Evolutionary conservation across 2,113 vertebrate genomes (phyloP).

Genomic region (Regulus satrapa): DNA sequence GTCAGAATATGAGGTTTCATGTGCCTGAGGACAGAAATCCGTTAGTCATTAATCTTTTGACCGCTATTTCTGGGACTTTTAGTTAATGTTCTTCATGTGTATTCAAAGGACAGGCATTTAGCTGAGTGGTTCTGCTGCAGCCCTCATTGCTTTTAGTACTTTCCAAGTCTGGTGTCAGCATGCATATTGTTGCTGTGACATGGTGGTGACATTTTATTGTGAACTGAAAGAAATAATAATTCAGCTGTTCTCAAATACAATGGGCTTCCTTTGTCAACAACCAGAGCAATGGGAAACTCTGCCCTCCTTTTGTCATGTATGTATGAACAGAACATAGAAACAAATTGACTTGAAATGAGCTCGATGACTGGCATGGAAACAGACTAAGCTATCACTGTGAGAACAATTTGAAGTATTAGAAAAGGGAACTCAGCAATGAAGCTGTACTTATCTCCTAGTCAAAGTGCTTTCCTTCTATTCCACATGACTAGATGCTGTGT

Average conservation of each 20-base stretch:
- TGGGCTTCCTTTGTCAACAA: not conserved
- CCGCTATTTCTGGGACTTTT: not conserved
- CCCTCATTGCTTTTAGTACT: not conserved
- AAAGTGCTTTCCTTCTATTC: not conserved
- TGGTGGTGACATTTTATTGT: not conserved
- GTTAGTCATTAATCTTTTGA: not conserved
- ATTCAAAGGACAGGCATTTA: not conserved
- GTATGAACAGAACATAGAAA: not conserved
- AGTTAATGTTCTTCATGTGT: not conserved
- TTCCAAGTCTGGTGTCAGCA: not conserved
- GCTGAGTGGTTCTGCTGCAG: not conserved
- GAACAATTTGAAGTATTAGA: not conserved
- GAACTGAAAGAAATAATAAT: not conserved
- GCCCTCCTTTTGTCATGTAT: not conserved
- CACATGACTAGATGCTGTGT: not conserved
- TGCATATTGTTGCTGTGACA: not conserved
- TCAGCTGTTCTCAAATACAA: slow-evolving; percentile 20
- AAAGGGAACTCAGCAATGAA: not conserved
- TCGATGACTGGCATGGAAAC: not conserved
- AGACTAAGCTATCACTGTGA: not conserved
- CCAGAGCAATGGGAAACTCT: not conserved
- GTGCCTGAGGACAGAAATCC: not conserved
- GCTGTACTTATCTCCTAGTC: not conserved
- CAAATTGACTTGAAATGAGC: not conserved
- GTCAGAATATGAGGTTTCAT: not conserved